phyloP scores from a whole-genome alignment of 2,797 vertebrate genomes.

The Pelobates cultripes region DNA sequence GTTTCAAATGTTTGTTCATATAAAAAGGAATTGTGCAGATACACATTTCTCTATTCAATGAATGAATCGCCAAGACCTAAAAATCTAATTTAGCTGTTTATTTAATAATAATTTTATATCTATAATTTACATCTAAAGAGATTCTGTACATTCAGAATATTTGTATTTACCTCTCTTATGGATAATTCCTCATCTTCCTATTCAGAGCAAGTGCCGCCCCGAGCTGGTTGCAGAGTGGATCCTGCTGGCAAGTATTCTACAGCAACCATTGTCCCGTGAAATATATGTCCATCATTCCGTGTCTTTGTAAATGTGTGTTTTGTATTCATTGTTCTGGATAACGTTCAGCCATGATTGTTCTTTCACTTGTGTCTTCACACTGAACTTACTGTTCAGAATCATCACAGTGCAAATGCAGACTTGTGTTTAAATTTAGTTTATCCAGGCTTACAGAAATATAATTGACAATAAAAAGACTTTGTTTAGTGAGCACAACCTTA shows the following conservation, averaged over 20 bases:
- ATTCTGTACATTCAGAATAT: slow-evolving; percentile 65
- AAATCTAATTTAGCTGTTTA: not conserved
- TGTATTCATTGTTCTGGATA: slow-evolving; percentile 60
- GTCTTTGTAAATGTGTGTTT: slow-evolving; percentile 61
- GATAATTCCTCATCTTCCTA: slow-evolving; percentile 77
- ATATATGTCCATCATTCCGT: slow-evolving; percentile 66
- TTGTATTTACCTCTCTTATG: slow-evolving; percentile 69
- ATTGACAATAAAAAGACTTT: not conserved
- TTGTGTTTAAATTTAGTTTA: not conserved
- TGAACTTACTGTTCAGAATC: not conserved
- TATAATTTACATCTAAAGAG: slow-evolving; percentile 56
- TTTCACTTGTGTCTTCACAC: slow-evolving; percentile 45
- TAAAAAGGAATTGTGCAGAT: too few species aligned
- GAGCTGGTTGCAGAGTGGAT: slow-evolving; percentile 86
- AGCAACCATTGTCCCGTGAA: slow-evolving; percentile 68
- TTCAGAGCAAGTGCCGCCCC: slow-evolving; percentile 89
- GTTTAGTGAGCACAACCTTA: not conserved
- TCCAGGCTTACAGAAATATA: not conserved
- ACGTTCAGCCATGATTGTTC: slow-evolving; percentile 39
- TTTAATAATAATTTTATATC: not conserved
- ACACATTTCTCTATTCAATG: too few species aligned
- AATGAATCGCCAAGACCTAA: not conserved
- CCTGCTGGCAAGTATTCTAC: slow-evolving; percentile 86
- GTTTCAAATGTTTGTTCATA: too few species aligned
- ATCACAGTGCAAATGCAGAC: not conserved